These are phyloP conservation scores for Drosophila fuyamai DNA, from an alignment of 1,140 invertebrate species.

Conservation along the genomic window DNA sequence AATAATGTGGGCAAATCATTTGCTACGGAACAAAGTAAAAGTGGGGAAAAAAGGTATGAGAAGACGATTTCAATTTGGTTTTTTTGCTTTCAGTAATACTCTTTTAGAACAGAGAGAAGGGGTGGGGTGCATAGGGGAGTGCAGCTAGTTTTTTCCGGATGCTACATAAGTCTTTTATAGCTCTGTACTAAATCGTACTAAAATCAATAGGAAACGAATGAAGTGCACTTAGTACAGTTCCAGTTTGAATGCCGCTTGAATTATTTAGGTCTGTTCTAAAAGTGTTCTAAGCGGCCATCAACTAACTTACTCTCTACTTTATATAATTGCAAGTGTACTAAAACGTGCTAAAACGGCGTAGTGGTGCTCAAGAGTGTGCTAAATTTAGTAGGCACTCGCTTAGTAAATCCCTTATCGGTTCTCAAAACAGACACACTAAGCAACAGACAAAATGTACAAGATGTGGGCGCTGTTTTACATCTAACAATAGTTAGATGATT, in stretches of 20 bases:
- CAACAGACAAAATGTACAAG: conserved; percentile 68
- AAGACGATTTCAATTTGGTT: conserved; percentile 48
- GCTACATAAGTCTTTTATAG: conserved; percentile 35
- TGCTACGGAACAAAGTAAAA: conserved; percentile 27
- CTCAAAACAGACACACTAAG: conserved; percentile 48
- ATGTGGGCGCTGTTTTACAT: conserved; percentile 67
- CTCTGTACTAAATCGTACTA: conserved; percentile 43
- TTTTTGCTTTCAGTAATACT: conserved; percentile 65
- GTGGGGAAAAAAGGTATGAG: conserved; percentile 10
- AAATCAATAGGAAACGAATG: conserved; percentile 53
- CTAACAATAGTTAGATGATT: conserved; percentile 80
- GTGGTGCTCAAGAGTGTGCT: conserved; percentile 64
- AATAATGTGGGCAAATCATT: conserved; percentile 21
- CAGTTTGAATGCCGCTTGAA: conserved; percentile 11
- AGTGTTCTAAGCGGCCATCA: conserved; percentile 8
- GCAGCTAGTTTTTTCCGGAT: conserved; percentile 9
- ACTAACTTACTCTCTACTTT: conserved; percentile 56
- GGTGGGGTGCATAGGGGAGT: background rate
- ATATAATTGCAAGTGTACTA: conserved; percentile 64
- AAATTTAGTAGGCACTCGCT: conserved; percentile 62
- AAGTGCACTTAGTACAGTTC: conserved; percentile 29
- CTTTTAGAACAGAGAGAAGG: conserved; percentile 57
- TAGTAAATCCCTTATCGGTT: conserved; percentile 29
- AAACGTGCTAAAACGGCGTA: conserved; percentile 66
- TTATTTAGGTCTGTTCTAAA: conserved; percentile 2